A percentile compares a stretch with the other conserved stretches of the same genome.
Evolutionary conservation across 1,140 invertebrate species (phyloP).

Genomic region (Drosophila chauvacae): DNA sequence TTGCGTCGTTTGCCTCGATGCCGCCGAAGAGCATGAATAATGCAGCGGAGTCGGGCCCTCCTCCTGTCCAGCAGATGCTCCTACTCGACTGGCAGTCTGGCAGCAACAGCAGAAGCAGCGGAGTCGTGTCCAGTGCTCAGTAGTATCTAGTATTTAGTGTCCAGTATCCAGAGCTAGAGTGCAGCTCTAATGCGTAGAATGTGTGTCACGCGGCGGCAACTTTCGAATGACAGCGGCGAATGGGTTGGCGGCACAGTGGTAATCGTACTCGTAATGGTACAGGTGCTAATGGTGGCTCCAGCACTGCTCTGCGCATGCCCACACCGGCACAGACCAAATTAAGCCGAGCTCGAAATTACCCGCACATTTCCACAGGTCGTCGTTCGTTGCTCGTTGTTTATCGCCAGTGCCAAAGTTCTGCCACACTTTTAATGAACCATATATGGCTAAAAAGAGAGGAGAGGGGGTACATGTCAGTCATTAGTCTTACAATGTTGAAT

Average conservation of each 20-base stretch:
- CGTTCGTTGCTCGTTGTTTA: conserved; percentile 13
- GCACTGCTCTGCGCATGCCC: conserved; percentile 56
- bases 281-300: conserved; percentile 14
- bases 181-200: conserved; percentile 72
- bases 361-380: conserved; percentile 71
- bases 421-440: conserved; percentile 76
- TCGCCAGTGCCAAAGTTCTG: conserved; percentile 64
- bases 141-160: conserved; percentile 22
- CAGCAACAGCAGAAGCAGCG: not conserved
- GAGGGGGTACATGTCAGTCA: conserved; percentile 39
- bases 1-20: conserved; percentile 32
- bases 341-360: conserved; percentile 65
- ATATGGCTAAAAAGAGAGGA: conserved; percentile 46
- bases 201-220: conserved; percentile 79
- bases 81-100: conserved; percentile 33
- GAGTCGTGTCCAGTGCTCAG: conserved; percentile 4
- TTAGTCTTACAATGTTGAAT: conserved; percentile 42
- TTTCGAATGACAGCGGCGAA: conserved; percentile 75
- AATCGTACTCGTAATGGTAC: conserved; percentile 17
- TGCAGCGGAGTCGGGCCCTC: conserved; percentile 33
- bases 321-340: conserved; percentile 48
- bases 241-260: conserved; percentile 15
- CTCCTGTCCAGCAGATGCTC: conserved; percentile 30
- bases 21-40: conserved; percentile 67
- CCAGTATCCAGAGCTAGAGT: conserved; percentile 17